Conservation (phyloP, 2,797 vertebrate genomes). For the Peromyscus melanophrys region DNA sequence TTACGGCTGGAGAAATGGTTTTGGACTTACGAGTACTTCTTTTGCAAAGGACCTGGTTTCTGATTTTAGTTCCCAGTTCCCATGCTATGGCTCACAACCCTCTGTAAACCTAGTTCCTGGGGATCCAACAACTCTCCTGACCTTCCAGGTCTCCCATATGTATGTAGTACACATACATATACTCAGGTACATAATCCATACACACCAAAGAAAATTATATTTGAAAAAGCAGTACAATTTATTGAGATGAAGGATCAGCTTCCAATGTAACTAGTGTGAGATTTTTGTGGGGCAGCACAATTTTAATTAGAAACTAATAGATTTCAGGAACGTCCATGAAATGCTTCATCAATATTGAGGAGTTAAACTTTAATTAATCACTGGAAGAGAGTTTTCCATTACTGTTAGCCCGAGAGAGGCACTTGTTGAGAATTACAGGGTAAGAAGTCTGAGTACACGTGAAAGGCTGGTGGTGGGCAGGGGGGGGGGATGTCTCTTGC, state of each 20-base stretch:
- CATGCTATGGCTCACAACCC: background rate
- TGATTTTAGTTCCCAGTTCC: background rate
- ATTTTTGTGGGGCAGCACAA: background rate
- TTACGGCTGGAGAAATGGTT: background rate
- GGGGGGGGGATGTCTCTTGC: rapidly evolving
- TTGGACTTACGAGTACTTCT: rapidly evolving
- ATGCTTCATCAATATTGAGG: background rate
- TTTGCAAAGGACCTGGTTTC: background rate
- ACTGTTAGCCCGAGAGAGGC: background rate
- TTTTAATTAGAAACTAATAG: background rate
- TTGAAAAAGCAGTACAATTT: background rate
- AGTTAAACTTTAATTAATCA: background rate
- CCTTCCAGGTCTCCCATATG: too few relatives aligned
- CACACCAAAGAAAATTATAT: background rate
- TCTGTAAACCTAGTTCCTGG: background rate
- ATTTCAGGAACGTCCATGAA: background rate
- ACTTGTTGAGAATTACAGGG: rapidly evolving
- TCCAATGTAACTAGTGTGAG: background rate
- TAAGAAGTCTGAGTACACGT: background rate
- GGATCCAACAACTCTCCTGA: too few relatives aligned
- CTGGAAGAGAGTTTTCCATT: too few relatives aligned
- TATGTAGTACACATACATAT: background rate
- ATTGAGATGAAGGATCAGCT: background rate
- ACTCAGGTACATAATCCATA: background rate
- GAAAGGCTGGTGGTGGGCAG: background rate